Percentiles rank a stretch among this genome's conserved stretches.
phyloP scores from a whole-genome alignment of 2,888 invertebrate genomes.

The Aleiodes leptofemur region DNA sequence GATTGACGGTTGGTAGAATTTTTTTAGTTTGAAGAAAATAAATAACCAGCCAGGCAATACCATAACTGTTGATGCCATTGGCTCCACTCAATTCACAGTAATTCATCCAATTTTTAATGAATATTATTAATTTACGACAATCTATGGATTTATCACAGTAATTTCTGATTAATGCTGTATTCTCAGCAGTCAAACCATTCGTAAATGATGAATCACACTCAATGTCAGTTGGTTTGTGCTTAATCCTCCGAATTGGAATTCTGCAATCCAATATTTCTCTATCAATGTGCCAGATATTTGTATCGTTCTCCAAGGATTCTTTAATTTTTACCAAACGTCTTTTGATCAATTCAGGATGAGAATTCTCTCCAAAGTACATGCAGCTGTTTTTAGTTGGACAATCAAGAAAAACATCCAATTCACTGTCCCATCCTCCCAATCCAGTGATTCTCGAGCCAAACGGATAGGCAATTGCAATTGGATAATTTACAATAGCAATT shows the following conservation, averaged over 20 bases:
- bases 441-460: too few relatives aligned
- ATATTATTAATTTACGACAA: too few relatives aligned
- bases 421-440: slow-evolving; percentile 71
- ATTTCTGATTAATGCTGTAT: too few relatives aligned
- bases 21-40: too few relatives aligned
- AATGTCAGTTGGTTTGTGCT: slow-evolving; percentile 75
- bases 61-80: too few relatives aligned
- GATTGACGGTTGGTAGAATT: too few relatives aligned
- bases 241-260: slow-evolving; percentile 80
- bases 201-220: too few relatives aligned
- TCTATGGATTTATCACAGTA: too few relatives aligned
- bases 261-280: slow-evolving; percentile 76
- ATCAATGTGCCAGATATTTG: slow-evolving; percentile 65
- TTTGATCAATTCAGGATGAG: neutral
- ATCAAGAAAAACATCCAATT: slow-evolving; percentile 69
- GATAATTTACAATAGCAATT: slow-evolving; percentile 52
- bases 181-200: too few relatives aligned
- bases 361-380: neutral
- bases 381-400: slow-evolving; percentile 55
- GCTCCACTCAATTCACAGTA: too few relatives aligned
- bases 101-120: too few relatives aligned
- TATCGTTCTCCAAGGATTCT: slow-evolving; percentile 49
- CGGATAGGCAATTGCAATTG: slow-evolving; percentile 74
- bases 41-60: too few relatives aligned
- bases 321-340: slow-evolving; percentile 40